A percentile compares a stretch with the other conserved stretches of the same genome.
Conservation (phyloP, 1,140 invertebrate genomes). For the Drosophila orena region DNA sequence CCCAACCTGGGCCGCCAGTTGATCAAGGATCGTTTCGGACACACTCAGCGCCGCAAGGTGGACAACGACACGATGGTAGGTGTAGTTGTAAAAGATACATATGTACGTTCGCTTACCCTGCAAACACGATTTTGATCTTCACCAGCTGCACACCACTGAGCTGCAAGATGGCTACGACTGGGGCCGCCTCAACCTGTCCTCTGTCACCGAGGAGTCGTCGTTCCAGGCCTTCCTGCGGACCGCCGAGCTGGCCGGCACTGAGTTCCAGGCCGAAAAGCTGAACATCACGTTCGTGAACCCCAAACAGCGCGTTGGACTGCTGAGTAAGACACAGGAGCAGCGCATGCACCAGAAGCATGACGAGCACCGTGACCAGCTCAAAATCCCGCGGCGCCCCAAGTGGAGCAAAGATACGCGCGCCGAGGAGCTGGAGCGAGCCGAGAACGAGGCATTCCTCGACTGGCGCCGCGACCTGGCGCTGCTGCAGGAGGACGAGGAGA, state of each 20-base stretch:
- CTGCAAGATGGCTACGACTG: conserved; percentile 96
- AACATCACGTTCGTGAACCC: conserved; percentile 89
- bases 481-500: conserved; percentile 92
- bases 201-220: conserved; percentile 97
- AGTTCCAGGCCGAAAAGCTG: conserved; percentile 96
- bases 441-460: conserved; percentile 93
- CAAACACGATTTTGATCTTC: conserved; percentile 29
- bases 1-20: conserved; percentile 88
- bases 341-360: conserved; percentile 88
- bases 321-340: conserved; percentile 88
- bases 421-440: conserved; percentile 91
- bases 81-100: background rate
- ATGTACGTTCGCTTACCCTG: background rate
- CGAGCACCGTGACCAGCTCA: conserved; percentile 88
- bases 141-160: conserved; percentile 93
- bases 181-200: conserved; percentile 94
- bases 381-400: conserved; percentile 93
- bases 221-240: conserved; percentile 98
- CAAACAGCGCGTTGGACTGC: conserved; percentile 87
- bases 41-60: conserved; percentile 86
- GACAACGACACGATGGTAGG: conserved; percentile 88
- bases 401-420: conserved; percentile 92
- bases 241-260: conserved; percentile 96
- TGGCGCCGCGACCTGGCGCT: conserved; percentile 93
- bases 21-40: conserved; percentile 91